Base-by-base conservation (phyloP, 2,113 vertebrate genomes). In the Macquaria ambigua region DNA sequence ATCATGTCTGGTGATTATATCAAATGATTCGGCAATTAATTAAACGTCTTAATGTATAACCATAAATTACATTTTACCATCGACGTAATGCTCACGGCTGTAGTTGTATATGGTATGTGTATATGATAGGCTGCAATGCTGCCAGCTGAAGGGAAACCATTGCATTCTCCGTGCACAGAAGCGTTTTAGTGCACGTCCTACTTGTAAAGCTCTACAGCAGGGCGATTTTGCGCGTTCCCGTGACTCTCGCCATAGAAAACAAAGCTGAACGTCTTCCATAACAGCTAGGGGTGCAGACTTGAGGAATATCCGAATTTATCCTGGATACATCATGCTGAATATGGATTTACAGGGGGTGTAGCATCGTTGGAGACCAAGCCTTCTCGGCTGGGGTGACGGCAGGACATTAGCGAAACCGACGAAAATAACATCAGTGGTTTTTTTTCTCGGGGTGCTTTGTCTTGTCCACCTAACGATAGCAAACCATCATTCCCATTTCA, bases 241-340 rank as follows among this genome's bases (percentile, higher is more conserved):
- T 21, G 91, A 89, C 92, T 85, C 91, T 95, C 88, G 92, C 90
- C 92, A 95, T 94, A 95, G 95, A 96, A 95, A 96, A 96, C 95
- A 96, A 95, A 96, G 96, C 95, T 94, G 93, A 91, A 74, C 95
- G 94, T 93, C 93, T 95, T 94, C 93, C 93, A 94, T 95, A 93
- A 91, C 87, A 92, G 91, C 91, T 41, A 81, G 87, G 69, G 92
- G 71, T 92, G 93, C 92, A 90, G 90, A 92, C 87, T 77, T 67
- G 87, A 88, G 82, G 90, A 91, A 86, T 85, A 90, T 83, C 84
- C 66, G 86, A 90, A 79, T 89, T 75, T 43, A 87, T 48, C 74
- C 87, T 66, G 82, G 86, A 86, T 31, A 89, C 90, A 85, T 67
- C 80, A 18, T 1, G 77, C 75, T 58, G 84, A 91, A 90, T 92